Base-by-base conservation (phyloP, 2,797 vertebrate species). In the Holocentrus rufus region DNA sequence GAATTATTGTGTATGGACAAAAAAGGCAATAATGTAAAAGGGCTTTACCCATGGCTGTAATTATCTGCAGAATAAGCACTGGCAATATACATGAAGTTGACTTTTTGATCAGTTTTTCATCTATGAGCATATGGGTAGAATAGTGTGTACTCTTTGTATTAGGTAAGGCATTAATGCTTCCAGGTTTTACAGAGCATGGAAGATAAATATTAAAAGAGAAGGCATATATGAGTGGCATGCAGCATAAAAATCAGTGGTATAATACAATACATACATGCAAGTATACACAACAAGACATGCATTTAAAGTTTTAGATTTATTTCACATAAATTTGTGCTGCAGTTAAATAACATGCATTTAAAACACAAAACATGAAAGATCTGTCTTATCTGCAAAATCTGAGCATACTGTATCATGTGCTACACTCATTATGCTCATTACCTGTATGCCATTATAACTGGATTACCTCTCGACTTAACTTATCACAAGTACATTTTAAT, bases 251-350 rank as follows among this genome's bases (percentile, higher is more conserved):
- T 23, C 52, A 70, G 31, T 30, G 14, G 68, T 59, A n/a, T 39
- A 61, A 76, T 42, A 76, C 64, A 82, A 60, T 7, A 75, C 57
- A 77, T n/a, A 65, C 83, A 86, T 72, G 63, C 65, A 87, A 74
- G 39, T 73, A 88, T 58, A 78, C 56, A 90, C 63, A 65, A 84
- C 79, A 82, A 87, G 66, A 88, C 91, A 93, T 92, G 93, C 91
- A 92, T 58, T 72, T 34, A 75, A 66, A 68, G 39, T 62, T 69
- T 72, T 69, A 57, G 27, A 86, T 93, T 93, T 93, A 93, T 91
- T 94, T 65, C 50, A 89, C 58, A 80, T 79, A 74, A 53, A 79
- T 47, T 68, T 75, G 79, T 75, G 67, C 71, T 83, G 60, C 59
- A 84, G 68, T 52, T 59, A 82, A 74, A 78, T 67, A 68, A 66